Evolutionary conservation across 2,113 vertebrate genomes (phyloP), one percentile per base, ranked within the genome.

Genomic region (Mormoops blainvillei): DNA sequence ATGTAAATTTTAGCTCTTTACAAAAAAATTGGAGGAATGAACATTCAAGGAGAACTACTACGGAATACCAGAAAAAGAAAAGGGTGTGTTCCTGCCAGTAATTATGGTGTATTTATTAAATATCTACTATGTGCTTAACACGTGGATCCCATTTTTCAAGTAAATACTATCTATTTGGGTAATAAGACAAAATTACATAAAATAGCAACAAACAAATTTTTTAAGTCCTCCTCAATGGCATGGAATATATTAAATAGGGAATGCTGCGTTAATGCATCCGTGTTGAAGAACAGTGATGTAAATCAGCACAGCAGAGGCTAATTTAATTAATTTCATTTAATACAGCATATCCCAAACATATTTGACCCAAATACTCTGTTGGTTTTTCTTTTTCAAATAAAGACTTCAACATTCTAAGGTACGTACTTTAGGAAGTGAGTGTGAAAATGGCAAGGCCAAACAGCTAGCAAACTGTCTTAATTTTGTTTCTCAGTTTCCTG

Each of bases 1-100:
- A 91, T 50, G 41, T 91, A 94, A 95, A 87, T 93, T 52, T 70
- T 93, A 74, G 16, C 16, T 54, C 85, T 43, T 54, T 36, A 71
- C 0, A 65, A n/a, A 48, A 48, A 87, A 92, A 56, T 36, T 45
- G 16, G 9, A 87, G 7, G 33, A 65, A 58, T 89, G 13, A 87
- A 92, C 92, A 63, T 19, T 45, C 33, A 89, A 48, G 68, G 76
- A 87, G 45, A 80, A 83, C 6, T 41, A 33, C 22, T 87, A 84
- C 45, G n/a, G 16, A 76, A 73, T 76, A 54, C 12, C 41, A 0
- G 58, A 70, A 67, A 31, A 95, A 91, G 41, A 41, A 86, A 86
- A 74, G 58, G 67, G 26, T 58, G 22, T 90, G 33, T 78, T 38
- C 22, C 28, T 84, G 22, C 31, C 45, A 33, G 31, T 24, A 68